These are phyloP conservation scores for Microctonus hyperodae DNA, from an alignment of 2,888 invertebrate genomes.

Conservation along the genomic window DNA sequence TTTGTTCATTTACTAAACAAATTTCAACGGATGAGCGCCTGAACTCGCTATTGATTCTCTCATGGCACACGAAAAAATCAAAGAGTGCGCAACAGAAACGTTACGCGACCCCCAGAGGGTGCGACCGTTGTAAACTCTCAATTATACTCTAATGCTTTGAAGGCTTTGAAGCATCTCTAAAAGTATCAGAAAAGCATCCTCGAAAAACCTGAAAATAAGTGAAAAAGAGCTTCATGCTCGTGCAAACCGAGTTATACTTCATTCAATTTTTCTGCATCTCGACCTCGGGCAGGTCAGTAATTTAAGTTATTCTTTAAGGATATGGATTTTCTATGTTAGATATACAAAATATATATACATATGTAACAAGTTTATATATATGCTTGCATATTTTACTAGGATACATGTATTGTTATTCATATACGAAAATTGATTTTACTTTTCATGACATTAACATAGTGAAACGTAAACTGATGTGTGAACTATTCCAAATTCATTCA, in stretches of 20 bases:
- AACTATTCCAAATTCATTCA: no score
- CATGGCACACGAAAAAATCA: conserved; percentile 12
- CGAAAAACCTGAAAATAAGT: background rate
- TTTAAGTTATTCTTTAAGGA: conserved; percentile 11
- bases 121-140: conserved; percentile 58
- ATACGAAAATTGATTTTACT: no score
- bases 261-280: conserved; percentile 27
- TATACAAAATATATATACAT: no score
- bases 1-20: background rate
- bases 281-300: conserved; percentile 56
- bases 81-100: conserved; percentile 42
- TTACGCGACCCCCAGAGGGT: conserved; percentile 55
- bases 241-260: background rate
- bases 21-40: conserved; percentile 48
- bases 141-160: conserved; percentile 49
- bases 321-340: no score
- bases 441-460: no score
- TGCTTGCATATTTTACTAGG: no score
- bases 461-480: no score
- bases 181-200: background rate
- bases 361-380: no score
- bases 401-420: no score
- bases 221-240: no score
- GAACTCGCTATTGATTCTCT: conserved; percentile 59
- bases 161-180: conserved; percentile 43